Base-by-base conservation (phyloP, 2,888 invertebrate genomes). In the Stegana nigrithorax region DNA sequence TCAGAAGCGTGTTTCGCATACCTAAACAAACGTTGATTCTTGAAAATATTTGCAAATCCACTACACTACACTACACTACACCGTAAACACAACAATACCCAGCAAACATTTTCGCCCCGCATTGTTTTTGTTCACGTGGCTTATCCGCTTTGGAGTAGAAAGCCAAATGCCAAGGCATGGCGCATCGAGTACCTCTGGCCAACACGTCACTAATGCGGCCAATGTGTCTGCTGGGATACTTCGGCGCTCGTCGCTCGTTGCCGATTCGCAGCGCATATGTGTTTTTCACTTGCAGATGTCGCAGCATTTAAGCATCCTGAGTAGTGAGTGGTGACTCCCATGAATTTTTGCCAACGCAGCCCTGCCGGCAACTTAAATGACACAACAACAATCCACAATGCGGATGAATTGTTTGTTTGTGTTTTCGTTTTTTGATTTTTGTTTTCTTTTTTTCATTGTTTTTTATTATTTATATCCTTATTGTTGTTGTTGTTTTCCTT, bases 1-100 rank as follows among this genome's bases (percentile, higher is more conserved):
- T 62, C 50, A 61, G 36, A 47, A 44, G 62, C 64, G 64, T 65
- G 64, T 62, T 61, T 59, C 59, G 64, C 64, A 65, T 65, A 65
- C 47, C n/a, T 55, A 61, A 65, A 56, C 36, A 55, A 56, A 23
- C 55, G 44, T 44, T 39, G 36, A 56, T 32, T 39, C 39, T 56
- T 39, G 39, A 12, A 39, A 14, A 14, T n/a, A n/a, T n/a, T n/a
- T n/a, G n/a, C n/a, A n/a, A n/a, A n/a, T n/a, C n/a, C n/a, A n/a
- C n/a, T n/a, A n/a, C n/a, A n/a, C n/a, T n/a, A n/a, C n/a, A n/a
- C n/a, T n/a, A n/a, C n/a, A n/a, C n/a, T n/a, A n/a, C n/a, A n/a
- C n/a, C n/a, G n/a, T n/a, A n/a, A n/a, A n/a, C n/a, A n/a, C n/a
- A n/a, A n/a, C n/a, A n/a, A n/a, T n/a, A n/a, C n/a, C n/a, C n/a